Percentiles rank a stretch among this genome's conserved stretches.
Conservation (phyloP, 2,888 invertebrate species). For the Hyles lineata region DNA sequence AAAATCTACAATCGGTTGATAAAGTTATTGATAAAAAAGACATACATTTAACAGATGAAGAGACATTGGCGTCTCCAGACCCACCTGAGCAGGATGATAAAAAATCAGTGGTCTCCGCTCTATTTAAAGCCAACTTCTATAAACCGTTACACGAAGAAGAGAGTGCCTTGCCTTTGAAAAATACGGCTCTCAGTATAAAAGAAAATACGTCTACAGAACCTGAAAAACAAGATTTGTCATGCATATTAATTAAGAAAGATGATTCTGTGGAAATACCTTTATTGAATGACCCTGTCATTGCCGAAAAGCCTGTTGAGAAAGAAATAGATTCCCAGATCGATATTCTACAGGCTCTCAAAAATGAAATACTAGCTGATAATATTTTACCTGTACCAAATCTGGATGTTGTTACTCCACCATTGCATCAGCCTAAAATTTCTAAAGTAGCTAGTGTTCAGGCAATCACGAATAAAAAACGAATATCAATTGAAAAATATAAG, state of each 20-base stretch:
- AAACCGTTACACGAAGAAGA: conserved; percentile 52
- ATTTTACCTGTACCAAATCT: conserved; percentile 55
- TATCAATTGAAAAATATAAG: conserved; percentile 81
- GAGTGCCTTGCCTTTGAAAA: conserved; percentile 16
- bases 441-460: conserved; percentile 70
- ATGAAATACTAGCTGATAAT: conserved; percentile 75
- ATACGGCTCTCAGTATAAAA: neutral
- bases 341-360: conserved; percentile 78
- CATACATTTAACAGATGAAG: neutral
- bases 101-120: conserved; percentile 16
- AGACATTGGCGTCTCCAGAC: neutral
- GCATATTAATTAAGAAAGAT: conserved; percentile 9
- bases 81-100: neutral
- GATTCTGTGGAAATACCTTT: conserved; percentile 66
- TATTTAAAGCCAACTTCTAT: conserved; percentile 66
- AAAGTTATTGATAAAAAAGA: neutral
- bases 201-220: conserved; percentile 10
- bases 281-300: conserved; percentile 56
- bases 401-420: conserved; percentile 62
- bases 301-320: conserved; percentile 50
- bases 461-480: conserved; percentile 71
- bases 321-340: conserved; percentile 74
- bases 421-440: conserved; percentile 75
- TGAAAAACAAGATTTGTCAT: conserved; percentile 9
- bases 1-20: neutral